Evolutionary conservation across 2,888 invertebrate species (phyloP).

Genomic region (Tenthredo livida): DNA sequence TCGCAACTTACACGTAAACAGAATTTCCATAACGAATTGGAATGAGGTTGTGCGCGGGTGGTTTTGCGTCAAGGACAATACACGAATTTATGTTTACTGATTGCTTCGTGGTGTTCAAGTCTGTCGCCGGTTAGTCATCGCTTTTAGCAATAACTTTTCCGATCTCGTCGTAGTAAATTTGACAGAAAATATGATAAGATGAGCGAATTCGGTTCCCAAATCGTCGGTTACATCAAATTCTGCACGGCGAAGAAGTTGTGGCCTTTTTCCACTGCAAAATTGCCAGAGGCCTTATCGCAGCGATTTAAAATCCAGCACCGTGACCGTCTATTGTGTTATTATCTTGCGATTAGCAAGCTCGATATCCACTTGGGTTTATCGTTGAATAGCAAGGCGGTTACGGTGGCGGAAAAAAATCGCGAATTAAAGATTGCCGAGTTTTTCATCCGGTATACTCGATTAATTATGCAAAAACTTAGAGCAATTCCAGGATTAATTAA

Average conservation of each 20-base stretch:
- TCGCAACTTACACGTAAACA: conserved; percentile 1
- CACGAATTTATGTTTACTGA: conserved; percentile 23
- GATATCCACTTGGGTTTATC: neutral
- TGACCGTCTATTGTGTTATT: neutral
- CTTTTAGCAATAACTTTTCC: neutral
- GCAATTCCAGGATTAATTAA: neutral
- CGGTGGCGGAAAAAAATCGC: neutral
- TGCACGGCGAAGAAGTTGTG: neutral
- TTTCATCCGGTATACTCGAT: neutral
- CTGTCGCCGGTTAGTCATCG: too few species aligned
- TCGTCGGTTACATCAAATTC: neutral
- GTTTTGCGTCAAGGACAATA: neutral
- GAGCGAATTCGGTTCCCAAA: neutral
- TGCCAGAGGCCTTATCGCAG: neutral
- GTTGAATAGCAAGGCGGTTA: neutral
- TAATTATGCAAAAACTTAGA: neutral
- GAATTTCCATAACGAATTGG: conserved; percentile 31
- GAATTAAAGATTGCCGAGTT: neutral
- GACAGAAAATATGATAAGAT: neutral
- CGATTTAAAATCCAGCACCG: neutral
- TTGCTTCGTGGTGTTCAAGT: neutral
- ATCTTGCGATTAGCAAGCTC: neutral
- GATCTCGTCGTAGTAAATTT: neutral
- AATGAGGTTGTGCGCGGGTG: conserved; percentile 38
- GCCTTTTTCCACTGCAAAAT: neutral